phyloP scores from a whole-genome alignment of 2,797 vertebrate species.

The Rhabdomys pumilio region DNA sequence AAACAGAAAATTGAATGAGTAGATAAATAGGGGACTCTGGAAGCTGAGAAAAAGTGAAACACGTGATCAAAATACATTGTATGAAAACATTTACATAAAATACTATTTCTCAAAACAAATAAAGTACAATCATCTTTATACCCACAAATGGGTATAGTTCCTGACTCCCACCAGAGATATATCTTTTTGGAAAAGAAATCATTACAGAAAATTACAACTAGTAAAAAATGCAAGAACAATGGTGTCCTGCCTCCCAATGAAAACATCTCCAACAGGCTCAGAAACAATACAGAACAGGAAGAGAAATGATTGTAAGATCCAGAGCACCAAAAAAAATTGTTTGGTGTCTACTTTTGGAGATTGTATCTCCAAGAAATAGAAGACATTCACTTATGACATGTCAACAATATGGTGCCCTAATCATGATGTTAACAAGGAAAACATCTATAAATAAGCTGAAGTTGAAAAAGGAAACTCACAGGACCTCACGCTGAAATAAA shows the following conservation, averaged over 20 bases:
- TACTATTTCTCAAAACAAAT: background rate
- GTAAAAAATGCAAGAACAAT: background rate
- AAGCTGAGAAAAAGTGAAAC: no score
- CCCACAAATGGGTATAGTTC: background rate
- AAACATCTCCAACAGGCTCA: background rate
- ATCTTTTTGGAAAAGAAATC: background rate
- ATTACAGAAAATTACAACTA: background rate
- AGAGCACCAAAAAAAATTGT: background rate
- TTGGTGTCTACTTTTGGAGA: background rate
- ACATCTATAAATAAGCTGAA: background rate
- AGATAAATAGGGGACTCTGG: background rate
- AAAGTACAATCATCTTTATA: background rate
- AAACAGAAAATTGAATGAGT: background rate
- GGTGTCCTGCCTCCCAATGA: rapidly evolving
- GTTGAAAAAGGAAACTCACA: background rate
- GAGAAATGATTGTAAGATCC: background rate
- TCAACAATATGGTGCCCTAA: background rate
- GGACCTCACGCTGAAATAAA: background rate
- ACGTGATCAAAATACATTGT: background rate
- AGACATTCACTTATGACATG: no score
- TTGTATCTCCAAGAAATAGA: background rate
- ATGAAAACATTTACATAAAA: background rate
- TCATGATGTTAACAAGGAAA: background rate
- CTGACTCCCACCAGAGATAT: background rate
- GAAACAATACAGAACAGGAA: background rate